Evolutionary conservation across 1,140 invertebrate genomes (phyloP), one percentile per base, ranked within the genome.

Genomic region (Hyposmocoma kahamanoa): DNA sequence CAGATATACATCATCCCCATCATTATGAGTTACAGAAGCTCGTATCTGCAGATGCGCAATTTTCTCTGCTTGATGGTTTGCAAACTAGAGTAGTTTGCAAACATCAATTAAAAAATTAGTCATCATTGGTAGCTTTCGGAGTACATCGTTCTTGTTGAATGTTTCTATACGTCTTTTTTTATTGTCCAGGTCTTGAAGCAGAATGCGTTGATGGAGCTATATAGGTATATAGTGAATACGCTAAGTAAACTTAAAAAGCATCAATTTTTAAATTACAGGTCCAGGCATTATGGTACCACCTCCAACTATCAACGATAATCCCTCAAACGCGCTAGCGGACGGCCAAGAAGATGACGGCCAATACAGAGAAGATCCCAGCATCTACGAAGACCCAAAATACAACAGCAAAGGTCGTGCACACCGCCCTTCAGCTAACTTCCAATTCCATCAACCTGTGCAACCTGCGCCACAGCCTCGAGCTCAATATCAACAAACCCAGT

Each of bases 201-300:
- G n/a, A n/a, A n/a, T n/a, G n/a, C n/a, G n/a, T n/a, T n/a, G n/a
- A n/a, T n/a, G n/a, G n/a, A n/a, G n/a, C n/a, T n/a, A n/a, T n/a
- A n/a, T n/a, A n/a, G n/a, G n/a, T n/a, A n/a, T n/a, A n/a, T 44
- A 13, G 9, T 32, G 17, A 17, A 3, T 32, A 32, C 9, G 32
- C 18, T 32, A 38, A 32, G 21, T 52, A 47, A 39, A 22, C 22
- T n/a, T n/a, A n/a, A n/a, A n/a, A n/a, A n/a, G n/a, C n/a, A n/a
- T 22, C 34, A 19, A 32, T 30, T 6, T 20, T 24, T 20, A 17
- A 20, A 34, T 82, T 83, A 17, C 86, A 69, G 94, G 94, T 22
- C 90, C 89, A 24, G 94, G 91, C 28, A 94, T 96, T 62, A 92
- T 92, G 71, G 93, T 94, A 0, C 90, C 94, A 2, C 94, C 94